Base-by-base conservation (phyloP, 2,113 vertebrate genomes). In the Triplophysa rosa region DNA sequence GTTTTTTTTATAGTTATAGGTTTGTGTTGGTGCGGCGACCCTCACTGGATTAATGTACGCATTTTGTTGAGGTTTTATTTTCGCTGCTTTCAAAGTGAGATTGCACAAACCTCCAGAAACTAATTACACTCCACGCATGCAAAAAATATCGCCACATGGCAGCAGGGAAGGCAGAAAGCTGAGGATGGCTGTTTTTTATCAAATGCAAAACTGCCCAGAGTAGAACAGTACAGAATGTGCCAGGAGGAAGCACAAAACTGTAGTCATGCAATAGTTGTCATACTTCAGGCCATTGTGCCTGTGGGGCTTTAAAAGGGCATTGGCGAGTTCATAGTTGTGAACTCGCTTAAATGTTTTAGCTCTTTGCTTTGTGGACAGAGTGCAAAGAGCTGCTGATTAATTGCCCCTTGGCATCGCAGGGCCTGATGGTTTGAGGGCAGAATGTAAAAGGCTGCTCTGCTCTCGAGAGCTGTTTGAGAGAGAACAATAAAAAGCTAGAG, bases 51-150 rank as follows among this genome's bases (percentile, higher is more conserved):
- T 42, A n/a, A 13, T 33, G 16, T 24, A 64, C 2, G 13, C 17
- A 13, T 62, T 37, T 37, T 74, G 40, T 42, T 26, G 26, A n/a
- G 7, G 67, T 75, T 70, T 58, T 21, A 21, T 58, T 58, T 61
- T 4, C 62, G 14, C 71, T 26, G 8, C 40, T 62, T 58, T 62
- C 37, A 74, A 74, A 74, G 42, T 47, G 26, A 47, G 17, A 47
- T 33, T 8, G 21, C 73, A 65, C 23, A 81, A 79, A 81, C 23
- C 59, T n/a, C 72, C 42, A 13, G 24, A 64, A 64, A 64, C 21
- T 65, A 76, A 76, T 76, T 76, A 76, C 64, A 76, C 61, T 52
- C 23, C 61, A 21, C 61, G 9, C 61, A 21, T 42, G 45, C 11
- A n/a, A 19, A 52, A 65, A 19, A 74, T 52, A 62, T 42, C 26